Conservation (phyloP, 2,888 invertebrate genomes). For the Standfussiana lucernea region DNA sequence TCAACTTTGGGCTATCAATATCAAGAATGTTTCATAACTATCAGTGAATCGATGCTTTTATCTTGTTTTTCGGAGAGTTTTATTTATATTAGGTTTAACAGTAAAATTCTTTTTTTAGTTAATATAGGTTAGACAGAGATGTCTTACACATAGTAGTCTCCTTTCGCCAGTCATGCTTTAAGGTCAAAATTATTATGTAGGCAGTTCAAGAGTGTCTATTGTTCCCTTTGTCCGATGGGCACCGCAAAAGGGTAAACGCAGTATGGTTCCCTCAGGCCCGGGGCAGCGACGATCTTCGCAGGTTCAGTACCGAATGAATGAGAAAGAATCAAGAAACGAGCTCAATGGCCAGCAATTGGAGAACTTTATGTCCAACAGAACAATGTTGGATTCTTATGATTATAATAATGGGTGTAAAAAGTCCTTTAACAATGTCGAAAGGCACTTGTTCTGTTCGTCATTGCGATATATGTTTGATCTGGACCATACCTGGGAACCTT, state of each 20-base stretch:
- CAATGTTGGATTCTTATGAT: too few species aligned
- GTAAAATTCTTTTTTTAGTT: neutral
- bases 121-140: neutral
- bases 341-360: too few species aligned
- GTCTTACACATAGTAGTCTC: neutral
- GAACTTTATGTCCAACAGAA: too few species aligned
- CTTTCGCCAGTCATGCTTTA: neutral
- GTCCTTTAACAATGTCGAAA: too few species aligned
- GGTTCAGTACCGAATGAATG: neutral
- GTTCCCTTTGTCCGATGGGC: neutral
- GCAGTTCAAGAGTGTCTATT: neutral
- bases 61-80: neutral
- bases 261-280: neutral
- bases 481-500: too few species aligned
- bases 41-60: neutral
- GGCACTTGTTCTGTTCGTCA: too few species aligned
- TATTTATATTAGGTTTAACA: neutral
- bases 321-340: neutral
- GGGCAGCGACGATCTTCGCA: neutral
- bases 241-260: neutral
- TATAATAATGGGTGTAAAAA: too few species aligned
- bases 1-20: constrained; percentile 29
- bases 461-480: too few species aligned
- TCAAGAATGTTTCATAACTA: constrained; percentile 40
- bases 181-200: neutral